Evolutionary conservation across 2,888 invertebrate genomes (phyloP).

Genomic region (Drosophila mimetica): DNA sequence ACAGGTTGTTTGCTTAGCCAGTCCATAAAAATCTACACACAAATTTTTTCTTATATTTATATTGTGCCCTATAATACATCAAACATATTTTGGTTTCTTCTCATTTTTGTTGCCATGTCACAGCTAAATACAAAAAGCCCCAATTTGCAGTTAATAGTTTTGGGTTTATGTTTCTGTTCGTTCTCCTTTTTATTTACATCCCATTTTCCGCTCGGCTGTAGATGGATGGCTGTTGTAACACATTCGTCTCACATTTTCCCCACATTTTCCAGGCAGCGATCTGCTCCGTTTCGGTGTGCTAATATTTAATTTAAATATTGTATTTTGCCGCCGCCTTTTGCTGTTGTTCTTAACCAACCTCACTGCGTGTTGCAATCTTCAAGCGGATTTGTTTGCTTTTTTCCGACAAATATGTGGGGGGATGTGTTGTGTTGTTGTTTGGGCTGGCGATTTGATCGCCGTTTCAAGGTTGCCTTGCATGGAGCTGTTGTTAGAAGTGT

Average conservation of each 20-base stretch:
- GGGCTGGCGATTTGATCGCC: constrained; percentile 46
- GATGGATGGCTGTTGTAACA: constrained; percentile 57
- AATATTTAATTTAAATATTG: constrained; percentile 79
- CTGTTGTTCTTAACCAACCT: constrained; percentile 71
- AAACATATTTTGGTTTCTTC: neutral
- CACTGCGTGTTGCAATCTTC: constrained; percentile 65
- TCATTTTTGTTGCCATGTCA: constrained; percentile 61
- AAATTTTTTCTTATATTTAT: neutral
- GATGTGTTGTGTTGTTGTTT: constrained; percentile 22
- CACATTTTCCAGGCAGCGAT: constrained; percentile 35
- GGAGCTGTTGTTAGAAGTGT: constrained; percentile 37
- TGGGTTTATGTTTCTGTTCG: constrained; percentile 24
- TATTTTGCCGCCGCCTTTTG: constrained; percentile 32
- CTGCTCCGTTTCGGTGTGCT: constrained; percentile 57
- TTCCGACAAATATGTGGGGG: constrained; percentile 29
- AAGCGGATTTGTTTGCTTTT: constrained; percentile 49
- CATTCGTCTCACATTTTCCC: constrained; percentile 42
- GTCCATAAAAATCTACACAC: neutral
- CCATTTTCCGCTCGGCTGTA: constrained; percentile 54
- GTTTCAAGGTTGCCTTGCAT: constrained; percentile 63
- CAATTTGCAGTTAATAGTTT: constrained; percentile 64
- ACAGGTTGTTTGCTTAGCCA: neutral
- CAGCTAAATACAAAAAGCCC: constrained; percentile 65
- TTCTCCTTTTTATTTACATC: constrained; percentile 36
- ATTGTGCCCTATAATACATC: neutral